phyloP scores from a whole-genome alignment of 2,113 vertebrate species.

The Chlorodrepanis virens region DNA sequence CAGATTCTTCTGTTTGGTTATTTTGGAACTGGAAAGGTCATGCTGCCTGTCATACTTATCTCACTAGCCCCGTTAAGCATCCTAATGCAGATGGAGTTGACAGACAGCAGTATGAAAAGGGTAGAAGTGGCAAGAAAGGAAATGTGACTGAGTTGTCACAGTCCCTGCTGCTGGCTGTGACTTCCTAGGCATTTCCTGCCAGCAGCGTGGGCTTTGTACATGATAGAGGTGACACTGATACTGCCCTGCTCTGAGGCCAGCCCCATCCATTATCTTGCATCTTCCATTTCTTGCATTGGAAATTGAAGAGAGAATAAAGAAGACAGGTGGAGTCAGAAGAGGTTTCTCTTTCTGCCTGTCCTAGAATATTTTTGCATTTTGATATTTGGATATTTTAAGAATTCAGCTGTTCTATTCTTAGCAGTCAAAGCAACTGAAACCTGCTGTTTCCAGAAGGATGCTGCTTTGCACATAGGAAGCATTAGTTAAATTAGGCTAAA shows the following conservation, averaged over 20 bases:
- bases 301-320: not conserved
- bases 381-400: not conserved
- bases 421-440: not conserved
- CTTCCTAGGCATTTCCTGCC: not conserved
- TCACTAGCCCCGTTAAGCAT: conserved; percentile 22
- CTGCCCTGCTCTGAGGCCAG: not conserved
- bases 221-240: not conserved
- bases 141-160: conserved; percentile 2
- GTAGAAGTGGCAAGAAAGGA: conserved; percentile 24
- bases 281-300: not conserved
- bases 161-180: not conserved
- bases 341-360: not conserved
- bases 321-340: not conserved
- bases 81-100: conserved; percentile 34
- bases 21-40: conserved; percentile 52
- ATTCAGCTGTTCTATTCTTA: not conserved
- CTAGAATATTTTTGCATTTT: not conserved
- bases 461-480: not conserved
- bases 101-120: conserved; percentile 45
- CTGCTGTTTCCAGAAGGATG: not conserved
- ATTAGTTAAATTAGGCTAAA: not conserved
- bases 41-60: conserved; percentile 41
- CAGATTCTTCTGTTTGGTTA: conserved; percentile 23
- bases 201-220: not conserved
- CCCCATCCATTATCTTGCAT: not conserved